Evolutionary conservation across 2,888 invertebrate genomes (phyloP).

Genomic region (Frankliniella fusca): DNA sequence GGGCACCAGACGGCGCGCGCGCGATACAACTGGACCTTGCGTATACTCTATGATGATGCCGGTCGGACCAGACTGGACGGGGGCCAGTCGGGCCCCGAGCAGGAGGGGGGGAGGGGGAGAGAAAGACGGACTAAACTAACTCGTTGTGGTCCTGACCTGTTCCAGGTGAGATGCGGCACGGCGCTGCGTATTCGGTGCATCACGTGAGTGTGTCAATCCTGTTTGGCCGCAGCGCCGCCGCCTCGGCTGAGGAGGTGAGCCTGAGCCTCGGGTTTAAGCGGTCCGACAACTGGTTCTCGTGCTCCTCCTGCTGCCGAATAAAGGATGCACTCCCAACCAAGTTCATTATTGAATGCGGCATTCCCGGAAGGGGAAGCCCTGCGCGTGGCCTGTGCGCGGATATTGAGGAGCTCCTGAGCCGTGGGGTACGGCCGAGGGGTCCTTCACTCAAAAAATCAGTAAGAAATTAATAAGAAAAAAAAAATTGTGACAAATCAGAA

Average conservation of each 20-base stretch:
- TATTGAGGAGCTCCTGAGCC: too few species aligned
- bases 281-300: too few species aligned
- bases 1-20: background rate
- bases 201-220: background rate
- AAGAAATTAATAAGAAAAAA: too few species aligned
- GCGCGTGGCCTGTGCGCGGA: too few species aligned
- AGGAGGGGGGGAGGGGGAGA: background rate
- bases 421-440: too few species aligned
- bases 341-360: too few species aligned
- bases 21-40: background rate
- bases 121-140: slow-evolving; percentile 8
- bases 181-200: background rate
- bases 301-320: too few species aligned
- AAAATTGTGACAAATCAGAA: too few species aligned
- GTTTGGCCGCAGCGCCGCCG: background rate
- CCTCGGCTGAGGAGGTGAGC: too few species aligned
- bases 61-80: background rate
- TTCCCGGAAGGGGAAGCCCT: too few species aligned
- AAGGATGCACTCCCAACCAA: too few species aligned
- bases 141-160: slow-evolving; percentile 13
- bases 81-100: background rate
- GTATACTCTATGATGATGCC: slow-evolving; percentile 5
- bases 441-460: too few species aligned
- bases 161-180: background rate
- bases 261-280: background rate